Evolutionary conservation across 2,113 vertebrate species (phyloP).

Genomic region (Nanorana parkeri): DNA sequence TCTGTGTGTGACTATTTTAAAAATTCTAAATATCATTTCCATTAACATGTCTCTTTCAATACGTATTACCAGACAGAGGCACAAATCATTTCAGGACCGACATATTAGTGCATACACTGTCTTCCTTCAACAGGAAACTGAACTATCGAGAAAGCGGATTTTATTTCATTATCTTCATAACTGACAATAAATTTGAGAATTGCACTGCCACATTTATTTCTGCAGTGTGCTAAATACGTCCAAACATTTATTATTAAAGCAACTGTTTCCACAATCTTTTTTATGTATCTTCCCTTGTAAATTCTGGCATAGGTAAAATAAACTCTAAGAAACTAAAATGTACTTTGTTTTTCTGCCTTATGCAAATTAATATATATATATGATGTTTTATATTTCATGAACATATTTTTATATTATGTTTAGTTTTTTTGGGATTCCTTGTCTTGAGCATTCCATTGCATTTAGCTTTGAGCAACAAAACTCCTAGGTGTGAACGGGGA

Average conservation of each 20-base stretch:
- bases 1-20: conserved; percentile 26
- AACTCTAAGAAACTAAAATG: background rate
- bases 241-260: background rate
- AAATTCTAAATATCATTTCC: conserved; percentile 37
- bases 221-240: background rate
- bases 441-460: no score
- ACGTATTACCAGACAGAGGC: conserved; percentile 19
- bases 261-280: background rate
- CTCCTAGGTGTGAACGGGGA: no score
- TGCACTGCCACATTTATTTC: background rate
- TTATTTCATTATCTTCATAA: conserved; percentile 27
- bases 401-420: no score
- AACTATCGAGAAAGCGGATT: background rate
- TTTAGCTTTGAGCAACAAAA: no score
- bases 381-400: no score
- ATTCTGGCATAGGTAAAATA: conserved; percentile 33
- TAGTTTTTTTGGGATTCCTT: no score
- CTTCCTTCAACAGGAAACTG: conserved; percentile 54
- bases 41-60: conserved; percentile 40
- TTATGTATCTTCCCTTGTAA: conserved; percentile 49
- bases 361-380: no score
- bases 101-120: conserved; percentile 18
- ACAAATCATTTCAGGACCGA: conserved; percentile 45
- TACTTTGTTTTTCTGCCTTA: background rate
- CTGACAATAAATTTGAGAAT: conserved; percentile 46